Evolutionary conservation across 2,113 vertebrate species (phyloP), one percentile per base, ranked within the genome.

Genomic region (Bagarius yarrelli): DNA sequence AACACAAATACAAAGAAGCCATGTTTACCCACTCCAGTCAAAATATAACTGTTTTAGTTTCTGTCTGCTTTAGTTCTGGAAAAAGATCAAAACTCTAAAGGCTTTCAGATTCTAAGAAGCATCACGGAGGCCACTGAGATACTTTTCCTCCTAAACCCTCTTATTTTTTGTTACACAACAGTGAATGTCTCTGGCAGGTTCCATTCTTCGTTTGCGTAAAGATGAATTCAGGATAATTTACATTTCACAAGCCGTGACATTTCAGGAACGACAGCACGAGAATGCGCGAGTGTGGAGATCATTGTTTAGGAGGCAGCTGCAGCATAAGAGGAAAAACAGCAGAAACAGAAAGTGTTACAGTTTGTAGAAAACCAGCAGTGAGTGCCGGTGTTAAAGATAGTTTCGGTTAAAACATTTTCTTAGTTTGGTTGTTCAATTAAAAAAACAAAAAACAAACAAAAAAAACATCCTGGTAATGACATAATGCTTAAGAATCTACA

Each of bases 181-280:
- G 82, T 69, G 44, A 69, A 82, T 72, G 25, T 75, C 71, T 80
- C 55, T 71, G 63, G 44, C 79, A 32, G 32, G 1, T 70, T 52
- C 23, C 12, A n/a, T n/a, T n/a, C n/a, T 32, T 78, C 50, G 11
- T 19, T 81, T 70, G 78, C 67, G 5, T 34, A 78, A 25, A 74
- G 52, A 84, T 53, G 34, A 52, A 72, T 84, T 84, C 67, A 78
- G 74, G 80, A 52, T 34, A 55, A 44, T 34, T 81, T 77, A 81
- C 72, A 76, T 81, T 76, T 81, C 78, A 76, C 30, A 36, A 73
- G 74, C 79, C 69, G 77, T 81, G 79, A 81, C 79, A 84, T 84
- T 84, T 84, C 69, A 81, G 67, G 81, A 55, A 44, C 21, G 76
- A 71, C 36, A 25, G 30, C 56, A 30, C 66, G 69, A 61, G n/a